phyloP scores from a whole-genome alignment of 2,888 invertebrate species.

The Acanthopleura granulata region DNA sequence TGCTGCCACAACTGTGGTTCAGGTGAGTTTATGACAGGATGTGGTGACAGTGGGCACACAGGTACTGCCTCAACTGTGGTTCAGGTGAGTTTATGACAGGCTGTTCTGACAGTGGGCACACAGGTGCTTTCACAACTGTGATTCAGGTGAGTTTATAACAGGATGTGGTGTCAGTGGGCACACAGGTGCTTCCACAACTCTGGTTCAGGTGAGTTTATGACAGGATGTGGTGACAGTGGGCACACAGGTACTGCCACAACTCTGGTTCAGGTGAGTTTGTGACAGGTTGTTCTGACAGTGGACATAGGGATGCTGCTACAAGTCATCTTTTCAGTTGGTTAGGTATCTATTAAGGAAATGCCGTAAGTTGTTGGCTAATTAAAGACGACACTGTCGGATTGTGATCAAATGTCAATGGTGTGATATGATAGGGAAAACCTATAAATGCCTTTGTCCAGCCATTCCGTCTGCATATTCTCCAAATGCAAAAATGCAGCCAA shows the following conservation, averaged over 20 bases:
- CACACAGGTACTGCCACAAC: constrained; percentile 35
- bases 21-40: constrained; percentile 37
- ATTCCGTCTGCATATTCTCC: too few species aligned
- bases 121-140: constrained; percentile 30
- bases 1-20: constrained; percentile 64
- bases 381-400: too few species aligned
- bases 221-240: constrained; percentile 25
- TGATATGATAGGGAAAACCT: too few species aligned
- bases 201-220: constrained; percentile 28
- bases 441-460: too few species aligned
- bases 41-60: neutral
- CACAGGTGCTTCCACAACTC: constrained; percentile 62
- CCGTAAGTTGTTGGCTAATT: too few species aligned
- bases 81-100: constrained; percentile 13
- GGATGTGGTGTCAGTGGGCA: constrained; percentile 33
- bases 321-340: too few species aligned
- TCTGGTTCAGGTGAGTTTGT: constrained; percentile 28
- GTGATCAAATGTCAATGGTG: too few species aligned
- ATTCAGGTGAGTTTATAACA: constrained; percentile 30
- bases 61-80: constrained; percentile 24
- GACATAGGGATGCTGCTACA: constrained; percentile 58
- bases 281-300: constrained; percentile 34
- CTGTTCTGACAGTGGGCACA: constrained; percentile 31
- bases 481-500: too few species aligned
- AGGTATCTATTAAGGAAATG: too few species aligned